Conservation (phyloP, 2,797 vertebrate species). For the Smutsia temminckii region DNA sequence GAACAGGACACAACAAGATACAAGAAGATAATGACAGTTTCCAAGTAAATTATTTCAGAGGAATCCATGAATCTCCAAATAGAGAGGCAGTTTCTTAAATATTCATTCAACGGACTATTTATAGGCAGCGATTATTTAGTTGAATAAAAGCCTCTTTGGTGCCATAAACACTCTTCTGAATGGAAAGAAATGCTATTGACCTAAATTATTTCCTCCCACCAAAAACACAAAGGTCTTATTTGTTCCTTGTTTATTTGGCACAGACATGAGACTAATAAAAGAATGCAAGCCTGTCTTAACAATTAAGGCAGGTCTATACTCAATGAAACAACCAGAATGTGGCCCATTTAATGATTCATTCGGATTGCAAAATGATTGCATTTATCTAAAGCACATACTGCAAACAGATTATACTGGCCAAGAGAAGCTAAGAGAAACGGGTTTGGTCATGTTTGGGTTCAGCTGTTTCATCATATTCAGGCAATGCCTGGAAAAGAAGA, state of each 20-base stretch:
- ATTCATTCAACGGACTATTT: slow-evolving; percentile 47
- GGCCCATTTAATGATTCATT: slow-evolving; percentile 27
- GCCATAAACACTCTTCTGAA: slow-evolving; percentile 44
- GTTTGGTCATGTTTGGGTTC: slow-evolving; percentile 9
- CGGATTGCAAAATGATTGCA: slow-evolving; percentile 22
- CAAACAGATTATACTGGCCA: background rate
- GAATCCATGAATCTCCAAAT: slow-evolving; percentile 45
- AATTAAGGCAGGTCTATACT: slow-evolving; percentile 50
- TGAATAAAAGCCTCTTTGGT: slow-evolving; percentile 57
- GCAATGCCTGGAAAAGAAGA: background rate
- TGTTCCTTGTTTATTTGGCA: slow-evolving; percentile 61
- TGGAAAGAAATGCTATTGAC: slow-evolving; percentile 54
- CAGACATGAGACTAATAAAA: slow-evolving; percentile 12
- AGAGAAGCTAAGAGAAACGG: slow-evolving; percentile 43
- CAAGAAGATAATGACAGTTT: slow-evolving; percentile 41
- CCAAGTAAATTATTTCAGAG: slow-evolving; percentile 53
- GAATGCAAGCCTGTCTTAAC: slow-evolving; percentile 9
- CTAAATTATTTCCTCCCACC: slow-evolving; percentile 50
- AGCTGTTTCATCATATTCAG: slow-evolving; percentile 24
- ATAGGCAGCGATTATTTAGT: slow-evolving; percentile 42
- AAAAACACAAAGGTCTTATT: slow-evolving; percentile 41
- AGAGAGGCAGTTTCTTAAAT: slow-evolving; percentile 55
- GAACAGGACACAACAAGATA: slow-evolving; percentile 33
- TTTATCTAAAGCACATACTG: slow-evolving; percentile 39
- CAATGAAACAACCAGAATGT: slow-evolving; percentile 27